Conservation (phyloP, 2,113 vertebrate species). For the Empidonax alnorum region DNA sequence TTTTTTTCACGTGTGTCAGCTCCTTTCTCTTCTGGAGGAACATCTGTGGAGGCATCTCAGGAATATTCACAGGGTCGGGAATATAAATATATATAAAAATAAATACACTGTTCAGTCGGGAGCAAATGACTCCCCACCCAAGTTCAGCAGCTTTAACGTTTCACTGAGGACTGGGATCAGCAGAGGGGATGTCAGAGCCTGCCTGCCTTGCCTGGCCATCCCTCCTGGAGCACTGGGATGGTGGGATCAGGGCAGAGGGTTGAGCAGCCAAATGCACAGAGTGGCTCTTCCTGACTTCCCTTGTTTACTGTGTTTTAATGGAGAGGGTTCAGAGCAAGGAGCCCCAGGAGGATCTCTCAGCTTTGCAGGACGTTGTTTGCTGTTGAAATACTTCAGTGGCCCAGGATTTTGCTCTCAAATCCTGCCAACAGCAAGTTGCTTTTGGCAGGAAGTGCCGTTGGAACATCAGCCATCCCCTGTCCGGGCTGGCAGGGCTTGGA, state of each 20-base stretch:
- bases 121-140: not conserved
- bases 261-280: not conserved
- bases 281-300: not conserved
- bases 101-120: not conserved
- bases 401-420: not conserved
- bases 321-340: not conserved
- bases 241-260: not conserved
- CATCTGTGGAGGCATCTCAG: not conserved
- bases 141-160: not conserved
- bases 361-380: not conserved
- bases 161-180: not conserved
- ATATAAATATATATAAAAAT: not conserved
- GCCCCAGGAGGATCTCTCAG: not conserved
- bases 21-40: not conserved
- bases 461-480: not conserved
- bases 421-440: not conserved
- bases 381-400: not conserved
- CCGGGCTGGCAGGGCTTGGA: not conserved
- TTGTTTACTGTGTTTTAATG: not conserved
- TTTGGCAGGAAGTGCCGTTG: not conserved
- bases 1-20: not conserved
- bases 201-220: not conserved
- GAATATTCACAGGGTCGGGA: not conserved
- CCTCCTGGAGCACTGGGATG: rapidly evolving
- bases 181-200: not conserved